Evolutionary conservation across 2,888 invertebrate genomes (phyloP), one percentile per base, ranked within the genome.

Genomic region (Lasioglossum pauxillum): DNA sequence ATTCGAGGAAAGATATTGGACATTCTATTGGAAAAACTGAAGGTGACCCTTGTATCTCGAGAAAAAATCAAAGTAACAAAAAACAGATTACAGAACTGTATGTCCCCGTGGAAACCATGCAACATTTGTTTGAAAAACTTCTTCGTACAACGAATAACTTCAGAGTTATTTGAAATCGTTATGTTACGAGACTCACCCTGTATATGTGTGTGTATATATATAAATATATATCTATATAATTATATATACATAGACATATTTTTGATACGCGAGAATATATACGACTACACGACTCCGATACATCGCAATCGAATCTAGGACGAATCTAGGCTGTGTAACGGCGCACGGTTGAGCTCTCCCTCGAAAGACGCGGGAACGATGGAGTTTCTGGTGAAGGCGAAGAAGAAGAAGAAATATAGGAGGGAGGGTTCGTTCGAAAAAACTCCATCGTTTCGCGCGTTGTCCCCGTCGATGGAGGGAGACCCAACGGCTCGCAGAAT

Each of bases 191-290:
- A 41, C 41, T 41, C 44, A 44, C 2, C 44, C 44, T 44, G 12
- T 12, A 44, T 90, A 92, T 90, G 90, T 90, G 60, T 75, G 90
- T 91, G 88, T 91, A 81, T 90, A 89, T 89, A 90, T 91, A 89
- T 92, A 91, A 14, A 31, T 64, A 88, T 92, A 90, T 92, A 84
- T 90, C 84, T 90, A 90, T 92, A 91, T 92, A 87, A 87, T 89
- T 86, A 89, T 90, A 90, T 90, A 89, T 93, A 93, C 91, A 92
- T 90, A 90, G 90, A 93, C 90, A 92, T 90, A 78, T 71, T 80
- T 86, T 86, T 90, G 88, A 91, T 89, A 91, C 88, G 88, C 90
- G 85, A 91, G 90, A 89, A 86, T 88, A 87, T 87, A 87, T 91
- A 92, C 91, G 90, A 90, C 88, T 92, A 91, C 85, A 88, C 89